Percentiles rank a stretch among this genome's conserved stretches.
These are phyloP conservation scores for Rhinolophus ferrumequinum DNA, from an alignment of 2,113 vertebrate species.

Conservation along the genomic window DNA sequence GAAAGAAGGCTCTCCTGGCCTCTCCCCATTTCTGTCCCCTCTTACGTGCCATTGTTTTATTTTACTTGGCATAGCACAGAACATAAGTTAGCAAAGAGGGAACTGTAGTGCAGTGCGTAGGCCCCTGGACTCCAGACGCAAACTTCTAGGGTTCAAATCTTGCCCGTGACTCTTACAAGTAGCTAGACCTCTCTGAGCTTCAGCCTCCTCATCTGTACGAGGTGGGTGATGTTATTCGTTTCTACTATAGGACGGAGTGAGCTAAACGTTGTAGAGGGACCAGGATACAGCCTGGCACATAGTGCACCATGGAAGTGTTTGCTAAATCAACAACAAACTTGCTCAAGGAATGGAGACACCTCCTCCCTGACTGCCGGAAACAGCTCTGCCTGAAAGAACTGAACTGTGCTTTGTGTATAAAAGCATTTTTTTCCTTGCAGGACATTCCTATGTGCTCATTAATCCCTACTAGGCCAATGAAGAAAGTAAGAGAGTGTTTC, in stretches of 20 bases:
- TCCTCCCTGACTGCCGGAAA: not conserved
- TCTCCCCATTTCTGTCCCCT: not conserved
- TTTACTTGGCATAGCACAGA: not conserved
- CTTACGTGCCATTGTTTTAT: not conserved
- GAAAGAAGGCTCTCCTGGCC: not conserved
- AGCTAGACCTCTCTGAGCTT: not conserved
- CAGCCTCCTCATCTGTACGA: not conserved
- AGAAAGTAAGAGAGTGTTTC: constrained; percentile 40
- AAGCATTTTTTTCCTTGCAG: not conserved
- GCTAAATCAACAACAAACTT: not conserved
- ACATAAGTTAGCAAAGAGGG: not conserved
- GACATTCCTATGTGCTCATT: constrained; percentile 63
- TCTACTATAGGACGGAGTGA: not conserved
- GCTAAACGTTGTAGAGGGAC: not conserved
- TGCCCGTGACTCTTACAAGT: not conserved
- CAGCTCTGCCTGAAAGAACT: not conserved
- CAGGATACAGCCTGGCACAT: not conserved
- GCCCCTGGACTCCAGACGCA: not conserved
- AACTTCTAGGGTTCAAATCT: not conserved
- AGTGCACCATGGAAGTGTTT: not conserved
- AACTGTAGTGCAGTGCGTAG: not conserved
- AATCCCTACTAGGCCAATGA: not conserved
- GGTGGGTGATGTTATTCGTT: not conserved
- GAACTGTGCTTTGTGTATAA: not conserved
- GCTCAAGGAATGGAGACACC: not conserved